Conservation (phyloP, 2,113 vertebrate species). For the Haliaeetus leucogaster region DNA sequence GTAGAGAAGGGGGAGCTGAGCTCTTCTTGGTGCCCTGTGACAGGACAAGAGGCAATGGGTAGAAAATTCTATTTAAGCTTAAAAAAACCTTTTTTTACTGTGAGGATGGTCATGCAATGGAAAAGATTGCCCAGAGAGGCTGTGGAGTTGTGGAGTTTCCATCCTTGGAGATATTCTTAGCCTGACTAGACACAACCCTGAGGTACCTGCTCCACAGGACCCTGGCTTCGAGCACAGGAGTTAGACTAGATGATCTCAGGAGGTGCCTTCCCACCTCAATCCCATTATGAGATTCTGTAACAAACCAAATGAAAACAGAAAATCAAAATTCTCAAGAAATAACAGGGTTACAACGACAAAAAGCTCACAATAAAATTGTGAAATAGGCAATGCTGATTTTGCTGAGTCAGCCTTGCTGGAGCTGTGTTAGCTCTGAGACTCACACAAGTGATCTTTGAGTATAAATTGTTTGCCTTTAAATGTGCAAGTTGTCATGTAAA, state of each 20-base stretch:
- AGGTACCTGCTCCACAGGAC: neutral
- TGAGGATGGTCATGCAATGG: neutral
- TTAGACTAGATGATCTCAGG: neutral
- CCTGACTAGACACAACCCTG: neutral
- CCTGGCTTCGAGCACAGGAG: neutral
- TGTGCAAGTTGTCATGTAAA: neutral
- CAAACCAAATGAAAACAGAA: neutral
- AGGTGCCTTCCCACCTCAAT: neutral
- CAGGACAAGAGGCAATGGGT: neutral
- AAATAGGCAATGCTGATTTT: neutral
- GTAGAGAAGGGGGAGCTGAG: neutral
- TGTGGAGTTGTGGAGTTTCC: neutral
- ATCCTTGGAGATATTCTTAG: neutral
- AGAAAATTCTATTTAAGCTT: neutral
- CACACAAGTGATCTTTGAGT: neutral
- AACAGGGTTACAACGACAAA: neutral
- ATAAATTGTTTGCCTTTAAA: neutral
- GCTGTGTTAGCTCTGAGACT: neutral
- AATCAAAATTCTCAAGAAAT: neutral
- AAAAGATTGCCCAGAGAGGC: neutral
- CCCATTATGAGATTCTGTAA: neutral
- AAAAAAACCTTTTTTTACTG: accelerated
- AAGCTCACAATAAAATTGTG: neutral
- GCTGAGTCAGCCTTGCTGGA: neutral
- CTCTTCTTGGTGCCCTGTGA: neutral